Evolutionary conservation across 64 coral and sea anemone genomes (phyloP).

Genomic region (Actinia tenebrosa): DNA sequence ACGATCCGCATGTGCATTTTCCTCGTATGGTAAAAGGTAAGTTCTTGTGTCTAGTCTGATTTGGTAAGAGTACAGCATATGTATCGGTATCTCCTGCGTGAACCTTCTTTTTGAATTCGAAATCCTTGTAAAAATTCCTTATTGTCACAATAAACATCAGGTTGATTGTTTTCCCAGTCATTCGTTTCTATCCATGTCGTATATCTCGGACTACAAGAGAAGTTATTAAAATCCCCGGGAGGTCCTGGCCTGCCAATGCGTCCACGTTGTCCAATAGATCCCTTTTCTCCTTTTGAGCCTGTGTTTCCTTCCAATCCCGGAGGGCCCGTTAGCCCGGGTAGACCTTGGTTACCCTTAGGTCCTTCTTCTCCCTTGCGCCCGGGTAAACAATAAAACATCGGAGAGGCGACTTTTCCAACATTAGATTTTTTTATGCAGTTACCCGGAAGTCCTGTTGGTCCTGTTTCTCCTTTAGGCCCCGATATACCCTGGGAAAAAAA

Average conservation of each 20-base stretch:
- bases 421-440: conserved; percentile 54
- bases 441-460: conserved; percentile 59
- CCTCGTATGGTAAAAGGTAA: not conserved
- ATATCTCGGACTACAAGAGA: conserved; percentile 52
- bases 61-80: conserved; percentile 59
- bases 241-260: conserved; percentile 46
- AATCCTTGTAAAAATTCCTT: conserved; percentile 83
- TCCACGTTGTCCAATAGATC: conserved; percentile 45
- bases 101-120: conserved; percentile 42
- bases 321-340: conserved; percentile 19
- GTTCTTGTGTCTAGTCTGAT: not conserved
- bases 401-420: conserved; percentile 20
- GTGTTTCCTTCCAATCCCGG: conserved; percentile 26
- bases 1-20: not conserved
- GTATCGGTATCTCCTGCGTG: conserved; percentile 59
- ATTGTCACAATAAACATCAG: conserved; percentile 70
- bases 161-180: conserved; percentile 38
- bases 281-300: conserved; percentile 48
- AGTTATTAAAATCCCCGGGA: conserved; percentile 58
- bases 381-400: conserved; percentile 45
- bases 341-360: conserved; percentile 49
- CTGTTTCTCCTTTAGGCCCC: conserved; percentile 39
- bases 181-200: conserved; percentile 46
- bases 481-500: conserved; percentile 40
- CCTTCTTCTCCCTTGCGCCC: conserved; percentile 52